Evolutionary conservation across 2,113 vertebrate genomes (phyloP), one percentile per base, ranked within the genome.

Genomic region (Toxotes jaculatrix): DNA sequence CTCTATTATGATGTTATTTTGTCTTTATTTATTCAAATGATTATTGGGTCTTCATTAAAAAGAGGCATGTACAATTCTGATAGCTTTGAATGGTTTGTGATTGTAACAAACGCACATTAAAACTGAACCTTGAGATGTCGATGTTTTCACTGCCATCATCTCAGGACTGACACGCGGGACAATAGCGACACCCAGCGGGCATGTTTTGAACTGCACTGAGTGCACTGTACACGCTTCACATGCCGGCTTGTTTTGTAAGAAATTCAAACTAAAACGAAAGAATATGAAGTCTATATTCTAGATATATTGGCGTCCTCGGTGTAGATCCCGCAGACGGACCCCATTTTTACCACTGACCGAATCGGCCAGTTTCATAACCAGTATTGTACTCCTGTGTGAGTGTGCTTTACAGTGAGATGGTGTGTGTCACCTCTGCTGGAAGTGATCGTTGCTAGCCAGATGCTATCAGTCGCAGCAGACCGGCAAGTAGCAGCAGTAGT

Each of bases 381-480:
- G 51, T 53, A 16, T 16, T 16, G 31, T 5, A 3, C n/a, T 47
- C 3, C 19, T 11, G 72, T 53, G 32, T n/a, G 21, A n/a, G n/a
- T 56, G 61, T 36, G 74, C 7, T 6, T 40, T 40, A 8, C 9
- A 2, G 7, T 40, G 53, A 51, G 38, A 40, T 7, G 8, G 43
- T 4, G 53, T 17, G 51, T 36, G 71, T 19, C 6, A 8, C 17
- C 16, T 19, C 23, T 68, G 47, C 31, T 53, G 7, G n/a, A 80
- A 21, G 63, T 85, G 36, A 83, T 76, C 83, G 59, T 45, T 65
- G 65, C 11, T 78, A 75, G 43, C 21, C 27, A 7, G 32, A 74
- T 12, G 73, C 77, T 77, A 80, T 62, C 77, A 43, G 23, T 17
- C 11, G 23, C 64, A 77, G 57, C 68, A 40, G 47, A 53, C 12